Base-by-base conservation (phyloP, 2,797 vertebrate species). In the Enteromius unitaeniatus region DNA sequence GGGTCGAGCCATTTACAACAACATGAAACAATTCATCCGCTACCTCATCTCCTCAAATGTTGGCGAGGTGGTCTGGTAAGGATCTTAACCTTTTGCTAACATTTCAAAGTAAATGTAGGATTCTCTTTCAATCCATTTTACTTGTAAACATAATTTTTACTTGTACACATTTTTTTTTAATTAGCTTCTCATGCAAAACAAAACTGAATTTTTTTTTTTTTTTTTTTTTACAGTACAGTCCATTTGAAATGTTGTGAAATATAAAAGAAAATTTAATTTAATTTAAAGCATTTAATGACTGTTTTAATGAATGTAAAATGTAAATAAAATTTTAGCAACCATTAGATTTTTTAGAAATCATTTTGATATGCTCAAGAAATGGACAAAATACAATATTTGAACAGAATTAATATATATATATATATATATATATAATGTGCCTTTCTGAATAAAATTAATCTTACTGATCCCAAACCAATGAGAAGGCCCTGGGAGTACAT, bases 21-120 rank as follows among this genome's bases (percentile, higher is more conserved):
- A 99, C 92, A 99, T 99, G 98, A 99, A 99, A 84, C 98, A 99
- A 91, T 99, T 99, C 90, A 99, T 99, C 92, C 95, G 98, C 93
- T 99, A 99, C 93, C 97, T 99, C 89, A 99, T 99, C 92, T 99
- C 98, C 0, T 99, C 98, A 23, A 99, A 99, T 0, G 98, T 99
- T 37, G 98, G 98, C 60, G 98, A 99, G 86, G 98, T 99, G 17
- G 98, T 99, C 85, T 99, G 98, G 98, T 99, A 91, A 89, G 97
- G 45, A 23, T 51, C 26, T 28, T 58, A 34, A 40, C 51, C 28
- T 69, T 53, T 47, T 28, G 34, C 17, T 80, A 40, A 72, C 10
- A 47, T 42, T 23, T 74, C 62, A 53, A 8, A 68, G 34, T 64
- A 28, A 77, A 64, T 9, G 8, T 74, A 31, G 23, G 67, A 11